phyloP scores from a whole-genome alignment of 37 sponge, comb jelly and placozoan species.

The Aplysina aerophoba region DNA sequence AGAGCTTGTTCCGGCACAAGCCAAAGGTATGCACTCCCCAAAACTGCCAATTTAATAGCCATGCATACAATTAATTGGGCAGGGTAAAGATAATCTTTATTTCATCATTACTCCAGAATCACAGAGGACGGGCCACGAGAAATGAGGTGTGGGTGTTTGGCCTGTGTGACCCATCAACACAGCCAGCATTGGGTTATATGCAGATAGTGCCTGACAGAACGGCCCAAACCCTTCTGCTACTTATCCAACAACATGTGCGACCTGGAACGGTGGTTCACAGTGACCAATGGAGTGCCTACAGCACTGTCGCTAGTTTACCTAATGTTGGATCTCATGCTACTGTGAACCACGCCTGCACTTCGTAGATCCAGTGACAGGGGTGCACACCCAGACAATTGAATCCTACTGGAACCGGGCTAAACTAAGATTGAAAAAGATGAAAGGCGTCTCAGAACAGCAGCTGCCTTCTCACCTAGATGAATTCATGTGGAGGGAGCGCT shows the following conservation, averaged over 20 bases:
- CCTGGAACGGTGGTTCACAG: conserved; percentile 54
- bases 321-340: conserved; percentile 42
- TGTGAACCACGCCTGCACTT: conserved; percentile 71
- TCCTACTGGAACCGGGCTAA: conserved; percentile 71
- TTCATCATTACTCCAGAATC: no score
- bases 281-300: conserved; percentile 69
- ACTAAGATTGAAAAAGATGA: conserved; percentile 63
- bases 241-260: conserved; percentile 48
- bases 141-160: conserved; percentile 74
- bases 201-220: conserved; percentile 49
- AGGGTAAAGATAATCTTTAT: no score
- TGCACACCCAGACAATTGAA: conserved; percentile 65
- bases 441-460: conserved; percentile 30
- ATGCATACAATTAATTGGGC: no score
- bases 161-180: conserved; percentile 43
- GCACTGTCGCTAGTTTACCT: conserved; percentile 26
- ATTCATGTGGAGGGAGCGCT: conserved; percentile 76
- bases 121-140: conserved; percentile 49
- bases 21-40: no score
- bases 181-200: conserved; percentile 68
- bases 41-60: no score
- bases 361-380: conserved; percentile 56
- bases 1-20: conserved; percentile 61
- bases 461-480: conserved; percentile 68
- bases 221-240: conserved; percentile 67